phyloP scores from a whole-genome alignment of 2,888 invertebrate genomes.

The Altica lythri region DNA sequence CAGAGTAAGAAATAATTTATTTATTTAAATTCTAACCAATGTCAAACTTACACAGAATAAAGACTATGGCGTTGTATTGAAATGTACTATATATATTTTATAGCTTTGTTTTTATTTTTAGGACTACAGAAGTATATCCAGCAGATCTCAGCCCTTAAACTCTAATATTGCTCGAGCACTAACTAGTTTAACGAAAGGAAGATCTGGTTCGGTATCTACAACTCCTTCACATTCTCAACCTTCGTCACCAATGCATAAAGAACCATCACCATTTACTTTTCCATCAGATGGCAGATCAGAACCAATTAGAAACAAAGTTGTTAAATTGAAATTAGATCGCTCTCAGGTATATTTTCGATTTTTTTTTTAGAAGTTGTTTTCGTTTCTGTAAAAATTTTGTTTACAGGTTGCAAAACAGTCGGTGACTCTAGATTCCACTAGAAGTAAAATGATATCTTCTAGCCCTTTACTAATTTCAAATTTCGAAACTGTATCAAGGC shows the following conservation, averaged over 20 bases:
- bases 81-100: conserved; percentile 2
- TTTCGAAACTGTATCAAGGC: conserved; percentile 48
- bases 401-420: conserved; percentile 35
- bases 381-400: conserved; percentile 1
- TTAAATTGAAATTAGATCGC: conserved; percentile 61
- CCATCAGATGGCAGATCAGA: conserved; percentile 44
- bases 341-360: conserved; percentile 48
- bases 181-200: conserved; percentile 55
- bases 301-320: conserved; percentile 52
- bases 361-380: background rate
- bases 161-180: conserved; percentile 72
- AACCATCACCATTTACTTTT: conserved; percentile 62
- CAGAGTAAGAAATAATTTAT: conserved; percentile 63
- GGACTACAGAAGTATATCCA: conserved; percentile 29
- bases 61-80: background rate
- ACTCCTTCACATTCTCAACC: conserved; percentile 65
- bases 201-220: conserved; percentile 51
- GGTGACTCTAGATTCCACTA: conserved; percentile 48
- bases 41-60: background rate
- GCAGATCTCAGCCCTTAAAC: conserved; percentile 60
- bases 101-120: conserved; percentile 13
- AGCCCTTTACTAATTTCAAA: conserved; percentile 50
- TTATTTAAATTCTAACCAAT: background rate
- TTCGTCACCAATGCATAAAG: conserved; percentile 71
- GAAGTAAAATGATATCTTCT: conserved; percentile 44